Conservation (phyloP, 2,888 invertebrate species). For the Agonum fuliginosum region DNA sequence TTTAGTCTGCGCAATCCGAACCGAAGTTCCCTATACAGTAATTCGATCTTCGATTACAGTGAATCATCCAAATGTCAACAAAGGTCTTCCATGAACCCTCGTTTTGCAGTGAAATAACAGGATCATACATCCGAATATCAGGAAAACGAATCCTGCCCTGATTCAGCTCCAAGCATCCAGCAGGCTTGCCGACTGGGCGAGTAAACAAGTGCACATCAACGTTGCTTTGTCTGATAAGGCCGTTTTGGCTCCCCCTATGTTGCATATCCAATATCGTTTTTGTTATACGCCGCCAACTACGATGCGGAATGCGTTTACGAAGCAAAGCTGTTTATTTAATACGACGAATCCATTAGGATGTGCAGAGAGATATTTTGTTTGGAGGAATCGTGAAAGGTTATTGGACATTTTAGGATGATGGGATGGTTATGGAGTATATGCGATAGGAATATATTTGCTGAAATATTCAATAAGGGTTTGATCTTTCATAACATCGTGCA, state of each 20-base stretch:
- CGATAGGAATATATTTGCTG: background rate
- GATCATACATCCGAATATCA: conserved; percentile 33
- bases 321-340: conserved; percentile 23
- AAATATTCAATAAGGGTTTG: background rate
- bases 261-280: conserved; percentile 44
- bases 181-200: conserved; percentile 14
- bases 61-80: conserved; percentile 38
- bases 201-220: conserved; percentile 41
- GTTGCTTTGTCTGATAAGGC: conserved; percentile 9
- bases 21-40: background rate
- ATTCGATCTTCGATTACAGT: conserved; percentile 17
- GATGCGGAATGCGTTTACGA: conserved; percentile 2
- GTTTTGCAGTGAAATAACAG: conserved; percentile 20
- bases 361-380: conserved; percentile 18
- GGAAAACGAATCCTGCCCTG: conserved; percentile 34
- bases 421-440: background rate
- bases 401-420: background rate
- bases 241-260: conserved; percentile 12
- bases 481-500: too few relatives aligned
- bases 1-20: conserved; percentile 6
- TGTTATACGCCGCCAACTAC: conserved; percentile 25
- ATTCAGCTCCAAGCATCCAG: conserved; percentile 27
- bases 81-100: conserved; percentile 23
- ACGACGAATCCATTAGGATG: conserved; percentile 34
- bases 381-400: conserved; percentile 3